Evolutionary conservation across 2,888 invertebrate species (phyloP).

Genomic region (Ectemnius continuus): DNA sequence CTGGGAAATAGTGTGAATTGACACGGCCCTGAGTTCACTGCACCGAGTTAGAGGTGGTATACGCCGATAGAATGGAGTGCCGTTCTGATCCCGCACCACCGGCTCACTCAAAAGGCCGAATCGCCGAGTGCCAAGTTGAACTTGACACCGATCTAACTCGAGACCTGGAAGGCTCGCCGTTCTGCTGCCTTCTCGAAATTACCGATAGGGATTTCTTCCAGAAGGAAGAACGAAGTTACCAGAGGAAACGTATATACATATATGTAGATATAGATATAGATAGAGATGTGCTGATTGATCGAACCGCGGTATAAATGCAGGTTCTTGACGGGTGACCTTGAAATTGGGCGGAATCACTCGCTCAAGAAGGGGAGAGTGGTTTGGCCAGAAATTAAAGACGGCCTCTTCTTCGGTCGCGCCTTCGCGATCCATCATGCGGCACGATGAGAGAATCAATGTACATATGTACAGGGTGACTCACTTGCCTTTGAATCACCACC

Average conservation of each 20-base stretch:
- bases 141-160: not conserved
- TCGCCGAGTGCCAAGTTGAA: constrained; percentile 37
- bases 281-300: not conserved
- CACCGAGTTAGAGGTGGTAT: constrained; percentile 57
- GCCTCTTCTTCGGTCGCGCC: constrained; percentile 42
- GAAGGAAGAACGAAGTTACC: not conserved
- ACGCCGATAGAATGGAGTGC: constrained; percentile 60
- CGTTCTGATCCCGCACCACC: constrained; percentile 55
- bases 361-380: constrained; percentile 59
- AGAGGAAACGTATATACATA: not conserved
- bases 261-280: not conserved
- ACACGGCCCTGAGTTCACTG: constrained; percentile 61
- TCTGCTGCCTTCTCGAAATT: too few species aligned
- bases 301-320: constrained; percentile 2
- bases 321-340: constrained; percentile 48
- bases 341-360: constrained; percentile 53
- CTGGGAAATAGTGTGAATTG: constrained; percentile 33
- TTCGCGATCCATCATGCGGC: constrained; percentile 59
- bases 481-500: too few species aligned
- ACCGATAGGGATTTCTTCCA: not conserved
- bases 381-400: constrained; percentile 54
- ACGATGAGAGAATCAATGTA: constrained; percentile 43
- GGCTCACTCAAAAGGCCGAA: constrained; percentile 63
- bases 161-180: too few species aligned
- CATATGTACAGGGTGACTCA: too few species aligned